Percentiles rank a stretch among this genome's conserved stretches.
These are phyloP conservation scores for Tinamus guttatus DNA, from an alignment of 2,113 vertebrate species.

Conservation along the genomic window DNA sequence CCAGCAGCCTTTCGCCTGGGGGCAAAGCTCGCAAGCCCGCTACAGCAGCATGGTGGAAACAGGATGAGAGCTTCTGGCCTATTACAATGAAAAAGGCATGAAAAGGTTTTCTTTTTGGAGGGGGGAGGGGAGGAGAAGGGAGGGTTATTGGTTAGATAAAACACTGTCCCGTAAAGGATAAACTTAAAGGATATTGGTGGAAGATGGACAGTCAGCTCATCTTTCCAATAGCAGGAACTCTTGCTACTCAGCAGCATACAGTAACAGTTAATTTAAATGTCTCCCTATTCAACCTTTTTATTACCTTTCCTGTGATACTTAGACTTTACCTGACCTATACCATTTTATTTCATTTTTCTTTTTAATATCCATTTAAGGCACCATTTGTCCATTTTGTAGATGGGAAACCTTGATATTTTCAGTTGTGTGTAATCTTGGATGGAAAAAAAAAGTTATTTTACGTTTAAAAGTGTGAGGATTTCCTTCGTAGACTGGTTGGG, in stretches of 20 bases:
- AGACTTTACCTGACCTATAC: background rate
- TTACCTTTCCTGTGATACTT: background rate
- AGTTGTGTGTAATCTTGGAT: background rate
- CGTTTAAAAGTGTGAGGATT: background rate
- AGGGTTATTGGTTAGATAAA: background rate
- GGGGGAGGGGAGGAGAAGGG: accelerated
- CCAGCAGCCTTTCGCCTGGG: background rate
- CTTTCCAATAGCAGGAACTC: background rate
- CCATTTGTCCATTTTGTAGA: background rate
- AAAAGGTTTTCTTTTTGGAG: background rate
- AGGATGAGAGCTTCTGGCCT: background rate
- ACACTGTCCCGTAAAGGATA: background rate
- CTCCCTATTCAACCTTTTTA: background rate
- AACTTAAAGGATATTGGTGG: background rate
- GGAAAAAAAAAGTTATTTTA: background rate
- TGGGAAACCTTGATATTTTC: background rate
- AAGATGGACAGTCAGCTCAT: background rate
- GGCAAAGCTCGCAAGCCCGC: background rate
- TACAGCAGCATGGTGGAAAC: background rate
- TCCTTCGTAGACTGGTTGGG: background rate
- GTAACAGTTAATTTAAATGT: background rate
- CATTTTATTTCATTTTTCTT: background rate
- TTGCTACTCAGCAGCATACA: background rate
- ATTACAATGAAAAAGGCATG: background rate
- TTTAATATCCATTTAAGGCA: background rate